A percentile compares a stretch with the other conserved stretches of the same genome.
phyloP scores from a whole-genome alignment of 2,888 invertebrate species.

The Oscheius myriophilus region DNA sequence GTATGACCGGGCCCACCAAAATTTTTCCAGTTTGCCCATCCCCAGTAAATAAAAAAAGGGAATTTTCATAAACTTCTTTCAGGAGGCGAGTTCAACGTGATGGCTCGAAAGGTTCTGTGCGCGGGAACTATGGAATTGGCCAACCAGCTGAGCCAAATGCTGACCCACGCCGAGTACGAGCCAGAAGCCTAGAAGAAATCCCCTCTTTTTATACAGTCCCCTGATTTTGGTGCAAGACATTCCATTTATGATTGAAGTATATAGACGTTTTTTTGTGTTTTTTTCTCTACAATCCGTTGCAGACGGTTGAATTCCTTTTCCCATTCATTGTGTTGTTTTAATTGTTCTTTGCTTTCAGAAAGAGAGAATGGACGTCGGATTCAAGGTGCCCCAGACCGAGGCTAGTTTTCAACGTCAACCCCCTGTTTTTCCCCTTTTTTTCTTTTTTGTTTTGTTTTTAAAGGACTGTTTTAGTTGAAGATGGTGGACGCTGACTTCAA shows the following conservation, averaged over 20 bases:
- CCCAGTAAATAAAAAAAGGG: too few relatives aligned
- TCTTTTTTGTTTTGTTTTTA: conserved; percentile 14
- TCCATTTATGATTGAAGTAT: neutral
- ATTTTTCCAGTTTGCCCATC: too few relatives aligned
- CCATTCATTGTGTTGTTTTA: neutral
- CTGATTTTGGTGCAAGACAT: neutral
- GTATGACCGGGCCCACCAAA: too few relatives aligned
- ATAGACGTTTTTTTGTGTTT: neutral
- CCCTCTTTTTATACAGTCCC: neutral
- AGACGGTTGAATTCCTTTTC: neutral
- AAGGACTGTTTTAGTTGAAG: neutral
- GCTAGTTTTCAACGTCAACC: neutral
- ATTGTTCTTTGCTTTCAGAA: neutral
- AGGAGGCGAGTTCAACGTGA: conserved; percentile 62
- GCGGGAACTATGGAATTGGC: conserved; percentile 63
- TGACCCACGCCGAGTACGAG: conserved; percentile 66
- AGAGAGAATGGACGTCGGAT: neutral
- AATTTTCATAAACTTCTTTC: too few relatives aligned
- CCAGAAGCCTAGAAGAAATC: conserved; percentile 44
- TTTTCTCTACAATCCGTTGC: neutral
- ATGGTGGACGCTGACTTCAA: conserved; percentile 13
- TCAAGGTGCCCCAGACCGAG: neutral
- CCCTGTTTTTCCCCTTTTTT: neutral
- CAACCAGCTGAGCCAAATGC: conserved; percentile 50
- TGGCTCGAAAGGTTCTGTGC: conserved; percentile 65